Conservation (phyloP, 1,140 invertebrate species). For the Anagrus nilaparvatae region DNA sequence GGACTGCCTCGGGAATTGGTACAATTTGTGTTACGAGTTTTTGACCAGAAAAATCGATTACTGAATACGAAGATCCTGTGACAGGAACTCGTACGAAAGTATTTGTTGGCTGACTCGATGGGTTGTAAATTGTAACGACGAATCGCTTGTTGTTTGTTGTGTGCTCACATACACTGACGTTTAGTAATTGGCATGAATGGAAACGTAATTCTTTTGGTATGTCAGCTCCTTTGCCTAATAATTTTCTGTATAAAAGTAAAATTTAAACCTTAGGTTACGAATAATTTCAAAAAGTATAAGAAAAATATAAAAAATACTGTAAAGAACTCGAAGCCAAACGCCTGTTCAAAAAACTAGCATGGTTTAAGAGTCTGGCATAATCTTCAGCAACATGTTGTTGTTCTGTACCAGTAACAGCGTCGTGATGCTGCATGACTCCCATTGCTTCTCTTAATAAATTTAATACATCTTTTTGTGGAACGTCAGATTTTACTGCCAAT, state of each 20-base stretch:
- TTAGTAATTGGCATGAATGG: slow-evolving; percentile 54
- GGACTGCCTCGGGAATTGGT: slow-evolving; percentile 48
- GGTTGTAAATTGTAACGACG: slow-evolving; percentile 71
- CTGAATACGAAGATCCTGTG: slow-evolving; percentile 45
- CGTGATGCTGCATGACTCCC: slow-evolving; percentile 89
- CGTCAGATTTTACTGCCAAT: slow-evolving; percentile 26
- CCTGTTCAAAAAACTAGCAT: slow-evolving; percentile 7
- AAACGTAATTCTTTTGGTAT: slow-evolving; percentile 20
- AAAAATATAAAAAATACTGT: slow-evolving; percentile 5
- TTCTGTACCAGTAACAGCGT: slow-evolving; percentile 81
- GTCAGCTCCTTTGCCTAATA: slow-evolving; percentile 10
- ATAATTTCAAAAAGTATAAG: neutral
- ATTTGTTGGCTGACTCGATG: slow-evolving; percentile 53
- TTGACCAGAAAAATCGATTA: slow-evolving; percentile 50
- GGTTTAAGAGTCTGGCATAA: slow-evolving; percentile 62
- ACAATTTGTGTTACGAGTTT: slow-evolving; percentile 49
- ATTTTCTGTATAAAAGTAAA: slow-evolving; percentile 21
- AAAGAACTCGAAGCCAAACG: neutral
- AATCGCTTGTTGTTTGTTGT: slow-evolving; percentile 55
- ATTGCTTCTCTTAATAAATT: slow-evolving; percentile 44
- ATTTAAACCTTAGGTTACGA: neutral
- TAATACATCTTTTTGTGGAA: slow-evolving; percentile 25
- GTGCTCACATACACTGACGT: slow-evolving; percentile 52
- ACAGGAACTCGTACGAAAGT: slow-evolving; percentile 65
- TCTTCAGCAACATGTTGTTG: slow-evolving; percentile 83